Percentiles rank a stretch among this genome's conserved stretches.
These are phyloP conservation scores for roundworm (Caenorhabditis elegans) DNA, from an alignment of 1,140 invertebrate species.

Conservation along the genomic window WBcel235 BX284606.5:11310501-11311000, in stretches of 20 bases:
- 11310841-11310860: too few relatives aligned
- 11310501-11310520: neutral
- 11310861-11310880: too few relatives aligned
- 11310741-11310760: neutral
- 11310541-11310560: slow-evolving; percentile 8
- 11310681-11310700: neutral
- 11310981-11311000: neutral
- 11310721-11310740: slow-evolving; percentile 5
- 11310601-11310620: too few relatives aligned
- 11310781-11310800: too few relatives aligned
- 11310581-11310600: too few relatives aligned
- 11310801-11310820: too few relatives aligned
- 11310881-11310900: too few relatives aligned
- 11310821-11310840: too few relatives aligned
- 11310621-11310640: neutral
- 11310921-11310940: slow-evolving; percentile 11
- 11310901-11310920: too few relatives aligned
- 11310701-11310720: slow-evolving; percentile 21
- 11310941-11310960: neutral
- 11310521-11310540: neutral
- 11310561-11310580: neutral
- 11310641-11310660: neutral
- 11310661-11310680: neutral
- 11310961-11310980: neutral
- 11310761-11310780: neutral